These are phyloP conservation scores for Callithrix jacchus DNA, from an alignment of 2,113 vertebrate genomes.

Conservation along the genomic window DNA sequence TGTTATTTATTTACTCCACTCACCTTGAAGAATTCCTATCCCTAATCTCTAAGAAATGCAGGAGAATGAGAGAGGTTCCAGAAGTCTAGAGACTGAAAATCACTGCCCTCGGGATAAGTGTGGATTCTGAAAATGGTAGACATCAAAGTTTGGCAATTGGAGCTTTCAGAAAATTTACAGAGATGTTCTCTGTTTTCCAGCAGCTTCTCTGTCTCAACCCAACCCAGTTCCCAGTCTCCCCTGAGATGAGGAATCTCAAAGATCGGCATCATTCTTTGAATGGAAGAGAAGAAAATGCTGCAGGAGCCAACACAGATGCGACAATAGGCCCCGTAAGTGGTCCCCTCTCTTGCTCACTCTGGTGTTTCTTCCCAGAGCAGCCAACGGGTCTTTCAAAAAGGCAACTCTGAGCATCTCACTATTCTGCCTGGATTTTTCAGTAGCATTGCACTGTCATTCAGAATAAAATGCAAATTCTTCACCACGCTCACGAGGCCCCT, in stretches of 20 bases:
- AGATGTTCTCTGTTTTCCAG: not conserved
- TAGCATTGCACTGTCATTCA: no score
- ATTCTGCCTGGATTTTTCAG: not conserved
- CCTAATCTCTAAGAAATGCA: not conserved
- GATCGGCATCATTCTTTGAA: no score
- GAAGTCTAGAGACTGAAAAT: not conserved
- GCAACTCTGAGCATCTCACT: not conserved
- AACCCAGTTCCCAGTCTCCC: not conserved
- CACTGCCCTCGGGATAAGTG: not conserved
- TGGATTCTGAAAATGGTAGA: not conserved
- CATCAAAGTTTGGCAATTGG: not conserved
- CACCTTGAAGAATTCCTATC: not conserved
- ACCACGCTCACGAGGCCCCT: not conserved
- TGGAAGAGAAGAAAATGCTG: not conserved
- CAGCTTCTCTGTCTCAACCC: not conserved
- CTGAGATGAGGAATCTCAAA: not conserved
- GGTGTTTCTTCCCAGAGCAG: not conserved
- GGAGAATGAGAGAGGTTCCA: not conserved
- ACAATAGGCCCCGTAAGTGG: not conserved
- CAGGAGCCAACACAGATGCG: not conserved
- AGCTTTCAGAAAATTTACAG: not conserved
- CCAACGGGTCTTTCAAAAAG: not conserved
- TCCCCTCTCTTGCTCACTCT: not conserved
- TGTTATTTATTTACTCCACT: not conserved
- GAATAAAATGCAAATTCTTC: not conserved